Percentiles rank a stretch among this genome's conserved stretches.
Conservation (phyloP, 2,113 vertebrate genomes). For the Vidua macroura region DNA sequence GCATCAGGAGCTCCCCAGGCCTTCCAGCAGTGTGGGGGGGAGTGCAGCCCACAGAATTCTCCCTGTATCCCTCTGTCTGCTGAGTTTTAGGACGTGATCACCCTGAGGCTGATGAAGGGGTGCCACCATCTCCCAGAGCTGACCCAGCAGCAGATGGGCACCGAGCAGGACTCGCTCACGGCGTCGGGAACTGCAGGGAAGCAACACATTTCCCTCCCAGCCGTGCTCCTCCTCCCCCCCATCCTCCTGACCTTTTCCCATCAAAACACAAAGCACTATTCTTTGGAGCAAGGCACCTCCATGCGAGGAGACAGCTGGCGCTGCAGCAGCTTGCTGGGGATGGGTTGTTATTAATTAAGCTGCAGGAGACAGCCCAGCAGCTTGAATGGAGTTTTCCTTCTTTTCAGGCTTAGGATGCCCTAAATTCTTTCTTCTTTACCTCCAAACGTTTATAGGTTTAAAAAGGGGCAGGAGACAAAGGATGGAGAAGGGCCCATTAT, state of each 20-base stretch:
- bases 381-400: conserved; percentile 28
- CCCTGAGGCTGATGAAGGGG: not conserved
- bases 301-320: conserved; percentile 24
- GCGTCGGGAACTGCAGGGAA: not conserved
- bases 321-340: not conserved
- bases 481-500: not conserved
- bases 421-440: conserved; percentile 34
- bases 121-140: not conserved
- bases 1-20: not conserved
- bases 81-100: fast-evolving
- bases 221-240: not conserved
- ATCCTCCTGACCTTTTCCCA: conserved; percentile 23
- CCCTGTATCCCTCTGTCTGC: not conserved
- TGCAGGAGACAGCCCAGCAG: not conserved
- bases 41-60: not conserved
- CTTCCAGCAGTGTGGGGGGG: not conserved
- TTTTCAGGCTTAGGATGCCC: conserved; percentile 32
- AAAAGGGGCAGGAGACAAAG: not conserved
- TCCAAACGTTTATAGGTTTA: not conserved
- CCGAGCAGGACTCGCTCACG: fast-evolving
- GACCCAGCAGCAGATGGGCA: conserved; percentile 31
- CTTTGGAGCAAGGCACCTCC: conserved; percentile 7
- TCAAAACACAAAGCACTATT: conserved; percentile 43
- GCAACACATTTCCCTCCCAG: not conserved
- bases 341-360: conserved; percentile 45